A percentile compares a stretch with the other conserved stretches of the same genome.
Evolutionary conservation across 2,888 invertebrate species (phyloP).

Genomic region (Drosophila picticornis): DNA sequence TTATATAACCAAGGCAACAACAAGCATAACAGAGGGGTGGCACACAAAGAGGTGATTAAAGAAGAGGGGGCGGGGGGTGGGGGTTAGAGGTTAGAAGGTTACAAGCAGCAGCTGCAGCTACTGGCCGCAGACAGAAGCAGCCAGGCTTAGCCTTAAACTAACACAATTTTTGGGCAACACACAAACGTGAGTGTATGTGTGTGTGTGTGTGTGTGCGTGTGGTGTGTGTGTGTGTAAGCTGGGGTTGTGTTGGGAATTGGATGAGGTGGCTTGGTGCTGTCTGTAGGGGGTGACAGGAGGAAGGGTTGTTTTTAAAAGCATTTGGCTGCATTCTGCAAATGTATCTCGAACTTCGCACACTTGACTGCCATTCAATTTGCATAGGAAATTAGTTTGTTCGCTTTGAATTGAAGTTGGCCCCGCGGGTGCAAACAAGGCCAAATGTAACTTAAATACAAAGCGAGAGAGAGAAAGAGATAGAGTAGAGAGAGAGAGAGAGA

Average conservation of each 20-base stretch:
- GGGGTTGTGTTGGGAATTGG: constrained; percentile 7
- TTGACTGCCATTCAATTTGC: constrained; percentile 84
- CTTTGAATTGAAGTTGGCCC: constrained; percentile 81
- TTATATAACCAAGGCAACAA: constrained; percentile 58
- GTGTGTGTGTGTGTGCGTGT: not conserved
- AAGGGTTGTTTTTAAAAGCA: constrained; percentile 72
- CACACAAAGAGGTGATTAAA: not conserved
- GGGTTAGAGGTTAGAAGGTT: not conserved
- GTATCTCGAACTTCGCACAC: constrained; percentile 82
- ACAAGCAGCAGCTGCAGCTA: constrained; percentile 4
- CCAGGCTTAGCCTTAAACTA: constrained; percentile 52
- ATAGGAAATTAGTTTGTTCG: constrained; percentile 83
- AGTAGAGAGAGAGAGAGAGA: constrained; percentile 5
- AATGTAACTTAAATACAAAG: constrained; percentile 54
- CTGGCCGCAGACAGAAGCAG: constrained; percentile 13
- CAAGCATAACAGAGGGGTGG: constrained; percentile 16
- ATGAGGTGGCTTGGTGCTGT: not conserved
- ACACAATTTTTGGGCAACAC: constrained; percentile 50
- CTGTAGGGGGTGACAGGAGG: not conserved
- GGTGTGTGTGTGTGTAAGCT: constrained; percentile 1
- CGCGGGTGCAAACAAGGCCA: constrained; percentile 78
- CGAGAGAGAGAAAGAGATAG: constrained; percentile 1
- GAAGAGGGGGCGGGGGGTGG: too few species aligned
- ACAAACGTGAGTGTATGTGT: not conserved
- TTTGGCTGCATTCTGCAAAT: constrained; percentile 74